Base-by-base conservation (phyloP, 2,888 invertebrate genomes). In the Ctena decussata region DNA sequence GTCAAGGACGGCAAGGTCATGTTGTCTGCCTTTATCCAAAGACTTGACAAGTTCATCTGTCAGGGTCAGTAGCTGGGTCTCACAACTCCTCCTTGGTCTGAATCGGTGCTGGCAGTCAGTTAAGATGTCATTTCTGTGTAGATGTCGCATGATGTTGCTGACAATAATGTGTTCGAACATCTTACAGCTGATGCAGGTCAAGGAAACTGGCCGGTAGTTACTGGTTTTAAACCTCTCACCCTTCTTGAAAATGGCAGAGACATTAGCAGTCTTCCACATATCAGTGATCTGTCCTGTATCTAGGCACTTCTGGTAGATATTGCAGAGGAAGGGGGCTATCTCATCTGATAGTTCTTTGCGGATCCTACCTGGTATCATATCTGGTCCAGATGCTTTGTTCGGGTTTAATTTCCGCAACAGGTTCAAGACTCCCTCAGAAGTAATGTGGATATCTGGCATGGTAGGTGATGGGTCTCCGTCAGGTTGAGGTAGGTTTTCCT, bases 181-280 rank as follows among this genome's bases (percentile, higher is more conserved):
- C 72, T 78, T 72, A 41, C 78, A 78, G 37, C 30, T 6, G 15
- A 78, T 78, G 32, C 57, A 78, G 0, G 78, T 78, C 21, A 78
- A 37, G 39, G 71, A 78, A 1, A 78, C 78, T 2, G 71, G 72
- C 49, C 71, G 44, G 24, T 78, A 78, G 72, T 78, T 78, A 41
- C 57, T 72, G 39, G 78, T 57, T 35, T 78, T 72, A 27, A 24
- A 78, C 37, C 57, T 49, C 32, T 78, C 78, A 1, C 78, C 78
- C 41, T 78, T 78, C 32, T 78, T 78, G 72, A 57, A 78, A 24
- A 72, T 72, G 6, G 78, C 72, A 1, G 78, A 57, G 39, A 78
- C 78, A 30, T 72, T 78, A 2, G 78, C 71, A 18, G 78, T 78
- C 53, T 49, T 78, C 78, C 78, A 78, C 5, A 72, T 44, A 18